Evolutionary conservation across 2,888 invertebrate species (phyloP), one percentile per base, ranked within the genome.

Genomic region (Leptinotarsa haldemani): DNA sequence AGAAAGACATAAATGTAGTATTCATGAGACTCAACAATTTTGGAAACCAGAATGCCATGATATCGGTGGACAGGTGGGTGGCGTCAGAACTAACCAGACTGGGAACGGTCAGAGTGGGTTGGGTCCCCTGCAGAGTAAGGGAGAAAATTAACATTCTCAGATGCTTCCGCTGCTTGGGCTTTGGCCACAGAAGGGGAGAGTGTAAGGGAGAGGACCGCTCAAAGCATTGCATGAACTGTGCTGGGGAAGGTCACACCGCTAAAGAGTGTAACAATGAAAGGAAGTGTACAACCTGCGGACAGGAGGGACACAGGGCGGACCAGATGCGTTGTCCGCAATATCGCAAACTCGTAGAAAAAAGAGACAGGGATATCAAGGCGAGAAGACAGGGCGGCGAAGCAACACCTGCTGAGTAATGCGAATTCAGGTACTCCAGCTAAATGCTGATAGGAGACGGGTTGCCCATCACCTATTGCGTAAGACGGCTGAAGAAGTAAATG

Each of bases 281-380:
- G 48, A 30, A 18, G 15, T 71, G 71, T 46, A 40, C 56, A 30
- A 22, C 15, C 4, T 65, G 65, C 47, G 16, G 52, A n/a, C 22
- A 48, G 46, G n/a, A 25, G 7, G 67, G 61, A n/a, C 66, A 66
- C 48, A 65, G 50, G 47, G 47, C 13, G 25, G 53, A 18, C 46
- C 18, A 56, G 65, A 20, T 65, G 56, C n/a, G 30, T 16, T 16
- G 56, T 16, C 50, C 30, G 46, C 40, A 71, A 65, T 40, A 4
- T 1, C 16, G 66, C n/a, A 18, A 50, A 0, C 50, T 50, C 9
- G 22, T 20, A 40, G 56, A 40, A 65, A 46, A 46, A 22, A 46
- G 40, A 30, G 58, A 22, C 47, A 25, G 50, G 16, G 66, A 30
- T 15, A 50, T 50, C 50, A 50, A 2, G 50, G 50, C 50, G 50